Percentiles rank a stretch among this genome's conserved stretches.
Evolutionary conservation across 2,113 vertebrate species (phyloP).

Genomic region (Peromyscus polionotus): DNA sequence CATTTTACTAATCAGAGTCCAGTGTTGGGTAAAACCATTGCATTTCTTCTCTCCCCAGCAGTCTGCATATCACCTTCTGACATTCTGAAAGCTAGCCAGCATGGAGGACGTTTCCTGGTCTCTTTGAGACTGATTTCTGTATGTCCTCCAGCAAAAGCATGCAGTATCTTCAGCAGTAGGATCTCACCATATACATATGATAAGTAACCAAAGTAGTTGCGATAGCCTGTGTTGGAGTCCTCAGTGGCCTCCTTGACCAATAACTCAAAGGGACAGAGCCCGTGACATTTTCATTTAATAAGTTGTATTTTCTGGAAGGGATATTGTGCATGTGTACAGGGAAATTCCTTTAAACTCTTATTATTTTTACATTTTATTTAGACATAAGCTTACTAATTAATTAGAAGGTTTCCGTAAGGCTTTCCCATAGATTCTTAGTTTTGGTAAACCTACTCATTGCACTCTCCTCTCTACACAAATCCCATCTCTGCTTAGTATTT

Average conservation of each 20-base stretch:
- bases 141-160: not conserved
- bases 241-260: not conserved
- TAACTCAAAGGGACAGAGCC: not conserved
- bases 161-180: not conserved
- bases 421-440: not conserved
- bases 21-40: no score
- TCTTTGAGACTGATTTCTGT: not conserved
- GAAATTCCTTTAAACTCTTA: not conserved
- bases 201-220: not conserved
- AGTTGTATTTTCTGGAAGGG: not conserved
- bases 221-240: not conserved
- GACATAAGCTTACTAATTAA: not conserved
- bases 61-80: not conserved
- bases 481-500: not conserved
- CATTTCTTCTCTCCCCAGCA: not conserved
- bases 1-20: no score
- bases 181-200: not conserved
- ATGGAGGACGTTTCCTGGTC: not conserved
- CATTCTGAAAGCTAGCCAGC: not conserved
- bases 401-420: not conserved
- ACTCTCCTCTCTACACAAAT: not conserved
- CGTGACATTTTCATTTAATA: not conserved
- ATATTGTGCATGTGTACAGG: not conserved
- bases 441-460: not conserved
- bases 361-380: not conserved